phyloP scores from a whole-genome alignment of 2,113 vertebrate species.

The Pimephales promelas region DNA sequence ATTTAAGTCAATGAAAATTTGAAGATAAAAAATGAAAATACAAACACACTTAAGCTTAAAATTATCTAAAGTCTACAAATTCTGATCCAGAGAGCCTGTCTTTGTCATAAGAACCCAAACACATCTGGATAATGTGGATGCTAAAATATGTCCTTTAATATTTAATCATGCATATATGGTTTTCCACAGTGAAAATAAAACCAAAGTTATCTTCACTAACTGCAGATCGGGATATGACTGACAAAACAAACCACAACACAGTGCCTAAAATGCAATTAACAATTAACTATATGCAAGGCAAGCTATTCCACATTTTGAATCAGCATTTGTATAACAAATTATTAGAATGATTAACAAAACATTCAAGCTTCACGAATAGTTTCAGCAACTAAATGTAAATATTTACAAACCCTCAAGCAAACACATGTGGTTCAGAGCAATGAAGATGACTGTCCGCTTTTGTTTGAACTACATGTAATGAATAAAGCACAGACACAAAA shows the following conservation, averaged over 20 bases:
- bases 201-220: neutral
- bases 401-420: constrained; percentile 9
- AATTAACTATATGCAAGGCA: neutral
- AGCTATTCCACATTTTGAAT: neutral
- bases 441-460: neutral
- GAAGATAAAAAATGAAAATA: neutral
- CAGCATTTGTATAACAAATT: neutral
- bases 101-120: neutral
- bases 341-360: neutral
- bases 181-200: neutral
- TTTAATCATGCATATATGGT: neutral
- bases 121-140: neutral
- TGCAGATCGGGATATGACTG: neutral
- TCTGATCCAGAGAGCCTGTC: neutral
- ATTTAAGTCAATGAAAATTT: too few species aligned
- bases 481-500: neutral
- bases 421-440: neutral
- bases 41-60: neutral
- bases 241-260: neutral
- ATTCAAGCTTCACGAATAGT: neutral
- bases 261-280: neutral
- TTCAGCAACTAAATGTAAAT: constrained; percentile 2
- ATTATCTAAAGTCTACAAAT: neutral
- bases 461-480: neutral
- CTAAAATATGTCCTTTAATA: neutral